Base-by-base conservation (phyloP, 2,888 invertebrate species). In the Galerucella nymphaeae region DNA sequence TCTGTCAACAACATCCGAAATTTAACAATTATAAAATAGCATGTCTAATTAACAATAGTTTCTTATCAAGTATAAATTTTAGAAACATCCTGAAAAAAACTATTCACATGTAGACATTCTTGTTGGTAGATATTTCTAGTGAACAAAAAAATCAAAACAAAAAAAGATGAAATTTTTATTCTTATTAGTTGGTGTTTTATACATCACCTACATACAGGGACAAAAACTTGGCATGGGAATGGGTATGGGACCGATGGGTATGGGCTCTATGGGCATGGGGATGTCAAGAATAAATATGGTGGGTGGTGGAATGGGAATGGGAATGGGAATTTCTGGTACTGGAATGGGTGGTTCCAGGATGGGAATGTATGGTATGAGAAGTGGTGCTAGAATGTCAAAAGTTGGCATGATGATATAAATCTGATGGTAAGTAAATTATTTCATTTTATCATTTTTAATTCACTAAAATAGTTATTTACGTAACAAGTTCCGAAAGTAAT, bases 311-410 rank as follows among this genome's bases (percentile, higher is more conserved):
- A 68, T 68, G 61, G 41, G 38, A 42, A 55, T 58, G 41, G 57
- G 71, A n/a, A 68, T 68, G 61, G 41, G 38, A 42, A 55, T 58
- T 23, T 38, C 20, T 10, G 57, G 65, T 13, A 61, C 50, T 8
- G 72, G 72, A 8, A 63, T 55, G 45, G 41, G 23, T 55, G 45
- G 62, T 50, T 18, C 53, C 53, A 53, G 53, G 53, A 71, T 61
- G 61, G 68, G 68, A 10, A 59, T 45, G 23, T 23, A n/a, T n/a
- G 66, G 62, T 23, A 61, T 53, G 53, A 42, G 66, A 53, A 14
- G 45, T 42, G 53, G 57, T 13, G 59, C 58, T 20, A 50, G 61
- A 16, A 53, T 66, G 20, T 66, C 66, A 9, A 66, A 41, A 5
- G 2, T 66, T 30, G 58, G 62, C 1, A 59, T 65, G 48, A 58